Evolutionary conservation across 1,140 invertebrate genomes (phyloP), one percentile per base, ranked within the genome.

Genomic region (Asobara japonica): DNA sequence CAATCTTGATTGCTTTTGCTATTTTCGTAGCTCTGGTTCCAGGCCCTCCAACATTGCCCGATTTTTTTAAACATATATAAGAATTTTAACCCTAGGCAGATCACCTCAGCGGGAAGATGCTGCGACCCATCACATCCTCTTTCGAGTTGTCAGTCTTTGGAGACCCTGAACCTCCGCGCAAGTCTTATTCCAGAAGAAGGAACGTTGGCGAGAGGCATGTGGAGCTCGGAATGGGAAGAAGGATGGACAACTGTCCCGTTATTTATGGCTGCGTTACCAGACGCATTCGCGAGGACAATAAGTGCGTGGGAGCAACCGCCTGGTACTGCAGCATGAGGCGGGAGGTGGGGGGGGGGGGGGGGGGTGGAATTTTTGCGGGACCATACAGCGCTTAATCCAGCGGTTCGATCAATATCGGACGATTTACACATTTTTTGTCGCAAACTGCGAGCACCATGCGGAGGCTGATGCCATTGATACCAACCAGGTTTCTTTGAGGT

Each of bases 211-310:
- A 16, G 3, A n/a, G 16, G 2, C n/a, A 18, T 3, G 3, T 7
- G 8, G 45, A 51, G 45, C 6, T 16, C 11, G 45, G 20, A 51
- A 51, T 16, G 45, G 20, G 16, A 51, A 51, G 45, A 51, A 51
- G 16, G 20, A 20, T 20, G 45, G 11, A 51, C 45, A 51, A 51
- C 45, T 51, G 45, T 51, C 20, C 20, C 20, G 45, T 51, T 51
- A 51, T 51, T 51, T 51, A 51, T 51, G 45, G 45, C n/a, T 51
- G 45, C 45, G 20, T 51, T 51, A 51, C 18, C 45, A 51, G 45
- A 20, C 45, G 45, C 45, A 18, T 51, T 51, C 3, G 2, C 45
- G n/a, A 20, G n/a, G 45, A 51, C 45, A 51, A 51, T 51, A 51
- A 51, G 45, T 51, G 45, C 45, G 45, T 51, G 45, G 45, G 45